Base-by-base conservation (phyloP, 2,888 invertebrate genomes). In the Anarsia innoxiella region DNA sequence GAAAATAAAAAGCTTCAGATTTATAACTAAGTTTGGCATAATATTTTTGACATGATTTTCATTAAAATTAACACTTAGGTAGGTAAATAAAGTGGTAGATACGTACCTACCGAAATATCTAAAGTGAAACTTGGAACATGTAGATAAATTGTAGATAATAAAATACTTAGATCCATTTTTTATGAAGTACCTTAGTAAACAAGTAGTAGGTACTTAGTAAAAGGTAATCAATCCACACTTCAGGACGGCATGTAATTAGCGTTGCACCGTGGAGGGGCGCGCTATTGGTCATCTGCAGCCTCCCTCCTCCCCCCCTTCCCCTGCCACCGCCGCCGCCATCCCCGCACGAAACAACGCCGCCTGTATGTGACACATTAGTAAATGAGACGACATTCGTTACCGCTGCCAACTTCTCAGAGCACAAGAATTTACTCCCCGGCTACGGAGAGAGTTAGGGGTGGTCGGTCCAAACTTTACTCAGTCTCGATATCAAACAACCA, bases 331-430 rank as follows among this genome's bases (percentile, higher is more conserved):
- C 41, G 37, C 36, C 27, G 23, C n/a, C n/a, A n/a, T 12, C 42
- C 36, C 45, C 40, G 46, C 56, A 66, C 67, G 78, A 79, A 83
- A 82, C 80, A 82, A 79, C 82, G 67, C 74, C 78, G 83, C 73
- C 76, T 85, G 86, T 78, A 75, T 84, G 82, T 83, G 86, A 85
- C 85, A 86, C 83, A 86, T 86, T 85, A 86, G 85, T 85, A 85
- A 82, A 86, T 85, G 85, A 86, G 84, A 75, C 74, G 65, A 78
- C 84, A 86, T 85, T 84, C 82, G 82, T 85, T 84, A 85, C 73
- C 65, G 76, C 14, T 23, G 32, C 34, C 31, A 30, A 37, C 19
- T 26, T 13, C 33, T 12, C 19, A 19, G 32, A 32, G 23, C 15
- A 23, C 31, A 12, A 11, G 78, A 77, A 77, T 80, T 84, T 62